Conservation (phyloP, 2,888 invertebrate genomes). For the Salticus scenicus region DNA sequence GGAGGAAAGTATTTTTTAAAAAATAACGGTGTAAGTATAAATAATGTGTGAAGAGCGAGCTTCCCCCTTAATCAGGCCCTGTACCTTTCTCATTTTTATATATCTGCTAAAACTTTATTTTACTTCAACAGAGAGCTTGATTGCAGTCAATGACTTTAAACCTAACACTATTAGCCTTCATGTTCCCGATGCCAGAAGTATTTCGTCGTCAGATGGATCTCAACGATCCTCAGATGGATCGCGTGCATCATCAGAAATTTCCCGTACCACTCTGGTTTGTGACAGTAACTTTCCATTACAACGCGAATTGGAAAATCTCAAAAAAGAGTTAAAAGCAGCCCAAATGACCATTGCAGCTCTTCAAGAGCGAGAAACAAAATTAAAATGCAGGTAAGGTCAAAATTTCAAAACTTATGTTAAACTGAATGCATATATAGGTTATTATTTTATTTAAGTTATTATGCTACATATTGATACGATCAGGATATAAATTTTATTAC, state of each 20-base stretch:
- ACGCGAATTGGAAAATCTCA: conserved; percentile 76
- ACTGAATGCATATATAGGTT: not conserved
- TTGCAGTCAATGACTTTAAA: not conserved
- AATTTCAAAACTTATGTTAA: not conserved
- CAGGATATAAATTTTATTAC: no score
- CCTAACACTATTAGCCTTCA: conserved; percentile 22
- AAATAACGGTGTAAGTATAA: no score
- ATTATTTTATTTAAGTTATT: no score
- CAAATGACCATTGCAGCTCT: conserved; percentile 75
- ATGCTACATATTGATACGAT: no score
- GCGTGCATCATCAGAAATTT: not conserved
- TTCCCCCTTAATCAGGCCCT: no score
- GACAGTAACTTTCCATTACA: conserved; percentile 2
- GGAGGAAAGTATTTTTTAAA: no score
- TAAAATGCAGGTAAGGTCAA: conserved; percentile 76
- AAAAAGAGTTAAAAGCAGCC: conserved; percentile 77
- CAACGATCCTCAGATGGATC: not conserved
- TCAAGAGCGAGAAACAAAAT: conserved; percentile 77
- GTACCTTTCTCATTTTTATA: no score
- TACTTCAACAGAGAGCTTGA: not conserved
- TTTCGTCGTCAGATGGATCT: not conserved
- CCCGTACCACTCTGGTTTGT: conserved; percentile 26
- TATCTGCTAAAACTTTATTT: not conserved
- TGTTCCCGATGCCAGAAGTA: conserved; percentile 31
- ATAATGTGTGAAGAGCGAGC: no score